phyloP scores from a whole-genome alignment of 2,797 vertebrate species.

The Spheniscus humboldti region DNA sequence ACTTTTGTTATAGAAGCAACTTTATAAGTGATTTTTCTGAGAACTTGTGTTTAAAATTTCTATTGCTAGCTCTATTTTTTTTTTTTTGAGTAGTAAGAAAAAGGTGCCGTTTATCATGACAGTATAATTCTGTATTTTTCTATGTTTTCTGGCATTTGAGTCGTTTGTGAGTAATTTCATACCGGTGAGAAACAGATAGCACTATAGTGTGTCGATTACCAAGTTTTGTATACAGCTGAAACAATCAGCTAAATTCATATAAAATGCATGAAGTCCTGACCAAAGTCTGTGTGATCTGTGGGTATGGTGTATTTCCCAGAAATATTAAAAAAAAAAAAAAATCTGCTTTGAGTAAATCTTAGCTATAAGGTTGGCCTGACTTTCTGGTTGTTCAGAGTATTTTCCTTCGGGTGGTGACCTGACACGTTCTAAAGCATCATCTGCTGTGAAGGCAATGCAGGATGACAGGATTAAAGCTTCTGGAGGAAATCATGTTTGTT shows the following conservation, averaged over 20 bases:
- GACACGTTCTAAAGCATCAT: not conserved
- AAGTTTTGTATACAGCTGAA: not conserved
- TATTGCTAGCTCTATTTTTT: not conserved
- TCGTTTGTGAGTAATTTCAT: not conserved
- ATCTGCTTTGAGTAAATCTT: not conserved
- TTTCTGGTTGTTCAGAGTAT: not conserved
- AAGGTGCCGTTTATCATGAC: not conserved
- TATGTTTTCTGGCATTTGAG: not conserved
- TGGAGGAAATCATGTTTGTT: slow-evolving; percentile 8
- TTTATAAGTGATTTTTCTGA: not conserved
- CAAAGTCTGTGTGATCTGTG: not conserved
- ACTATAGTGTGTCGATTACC: not conserved
- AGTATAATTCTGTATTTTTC: not conserved
- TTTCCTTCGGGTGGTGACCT: not conserved
- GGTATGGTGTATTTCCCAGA: not conserved
- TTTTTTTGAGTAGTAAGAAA: not conserved
- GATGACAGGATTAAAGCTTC: not conserved
- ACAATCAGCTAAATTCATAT: not conserved
- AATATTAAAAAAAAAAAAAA: not conserved
- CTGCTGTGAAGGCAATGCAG: not conserved
- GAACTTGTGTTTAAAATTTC: not conserved
- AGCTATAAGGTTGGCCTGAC: not conserved
- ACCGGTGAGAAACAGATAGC: not conserved
- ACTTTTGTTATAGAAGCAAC: not conserved
- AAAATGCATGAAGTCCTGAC: not conserved